Conservation (phyloP, 2,797 vertebrate species). For the Crenichthys baileyi region DNA sequence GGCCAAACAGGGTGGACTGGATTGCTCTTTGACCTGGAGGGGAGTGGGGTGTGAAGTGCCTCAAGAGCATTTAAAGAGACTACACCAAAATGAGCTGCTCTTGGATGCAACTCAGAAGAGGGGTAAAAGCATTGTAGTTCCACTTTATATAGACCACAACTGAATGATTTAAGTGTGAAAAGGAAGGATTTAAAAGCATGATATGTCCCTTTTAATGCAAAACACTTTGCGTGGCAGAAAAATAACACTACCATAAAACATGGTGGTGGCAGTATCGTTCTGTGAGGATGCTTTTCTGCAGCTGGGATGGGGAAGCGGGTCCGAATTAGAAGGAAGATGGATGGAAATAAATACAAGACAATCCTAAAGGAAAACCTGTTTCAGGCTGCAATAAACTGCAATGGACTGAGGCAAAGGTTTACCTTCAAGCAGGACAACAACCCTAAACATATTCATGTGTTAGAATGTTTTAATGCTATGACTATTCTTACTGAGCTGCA, state of each 20-base stretch:
- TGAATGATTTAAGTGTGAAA: too few relatives aligned
- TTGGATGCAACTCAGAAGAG: too few relatives aligned
- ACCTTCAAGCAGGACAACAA: not conserved
- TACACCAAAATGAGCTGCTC: too few relatives aligned
- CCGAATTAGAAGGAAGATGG: not conserved
- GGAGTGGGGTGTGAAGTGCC: too few relatives aligned
- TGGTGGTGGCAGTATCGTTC: not conserved
- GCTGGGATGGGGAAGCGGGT: not conserved
- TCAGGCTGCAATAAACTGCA: not conserved
- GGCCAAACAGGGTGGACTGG: too few relatives aligned
- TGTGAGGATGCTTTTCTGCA: not conserved
- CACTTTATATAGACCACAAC: too few relatives aligned
- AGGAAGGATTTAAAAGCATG: too few relatives aligned
- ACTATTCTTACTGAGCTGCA: not conserved
- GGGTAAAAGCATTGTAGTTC: too few relatives aligned
- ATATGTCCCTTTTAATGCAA: not conserved
- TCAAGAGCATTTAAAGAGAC: too few relatives aligned
- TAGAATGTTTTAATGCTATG: too few relatives aligned
- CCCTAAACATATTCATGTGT: not conserved
- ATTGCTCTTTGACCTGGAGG: too few relatives aligned
- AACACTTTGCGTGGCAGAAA: not conserved
- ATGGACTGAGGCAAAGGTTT: not conserved
- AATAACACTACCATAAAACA: not conserved
- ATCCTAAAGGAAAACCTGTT: not conserved
- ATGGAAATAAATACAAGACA: not conserved